Conservation (phyloP, 2,113 vertebrate species). For the Condylura cristata region DNA sequence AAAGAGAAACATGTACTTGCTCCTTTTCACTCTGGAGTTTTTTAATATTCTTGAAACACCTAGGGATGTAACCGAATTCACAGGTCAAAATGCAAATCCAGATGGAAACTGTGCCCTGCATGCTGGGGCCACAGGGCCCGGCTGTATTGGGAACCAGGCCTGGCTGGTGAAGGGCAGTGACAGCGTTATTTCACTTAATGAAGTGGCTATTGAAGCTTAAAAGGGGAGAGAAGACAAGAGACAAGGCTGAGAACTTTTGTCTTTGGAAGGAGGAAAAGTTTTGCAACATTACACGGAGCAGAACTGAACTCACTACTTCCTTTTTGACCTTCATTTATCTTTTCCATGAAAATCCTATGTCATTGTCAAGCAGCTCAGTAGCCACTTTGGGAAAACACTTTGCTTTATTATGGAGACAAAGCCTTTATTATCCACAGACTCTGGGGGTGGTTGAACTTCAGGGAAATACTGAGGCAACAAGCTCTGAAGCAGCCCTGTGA, state of each 20-base stretch:
- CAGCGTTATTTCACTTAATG: constrained; percentile 56
- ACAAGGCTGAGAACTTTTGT: background rate
- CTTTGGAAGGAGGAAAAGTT: constrained; percentile 37
- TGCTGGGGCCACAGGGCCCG: background rate
- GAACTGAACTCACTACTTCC: constrained; percentile 9
- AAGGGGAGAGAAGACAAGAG: constrained; percentile 23
- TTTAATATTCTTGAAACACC: constrained; percentile 42
- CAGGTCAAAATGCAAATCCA: constrained; percentile 53
- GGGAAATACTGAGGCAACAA: background rate
- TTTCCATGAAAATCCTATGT: constrained; percentile 36
- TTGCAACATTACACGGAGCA: background rate
- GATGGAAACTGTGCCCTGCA: background rate
- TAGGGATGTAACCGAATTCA: constrained; percentile 13
- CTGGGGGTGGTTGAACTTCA: background rate
- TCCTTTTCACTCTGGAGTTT: background rate
- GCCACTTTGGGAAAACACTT: constrained; percentile 39
- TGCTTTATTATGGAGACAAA: background rate
- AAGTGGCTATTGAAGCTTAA: constrained; percentile 54
- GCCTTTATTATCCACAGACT: background rate
- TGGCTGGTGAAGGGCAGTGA: background rate
- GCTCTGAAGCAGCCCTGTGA: background rate
- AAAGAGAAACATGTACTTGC: background rate
- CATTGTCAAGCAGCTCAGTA: constrained; percentile 20
- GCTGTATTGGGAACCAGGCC: constrained; percentile 4
- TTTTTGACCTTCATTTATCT: constrained; percentile 65